These are phyloP conservation scores for Luidia sarsii DNA, from an alignment of 53 echinoderm and acorn worm species.

Conservation along the genomic window DNA sequence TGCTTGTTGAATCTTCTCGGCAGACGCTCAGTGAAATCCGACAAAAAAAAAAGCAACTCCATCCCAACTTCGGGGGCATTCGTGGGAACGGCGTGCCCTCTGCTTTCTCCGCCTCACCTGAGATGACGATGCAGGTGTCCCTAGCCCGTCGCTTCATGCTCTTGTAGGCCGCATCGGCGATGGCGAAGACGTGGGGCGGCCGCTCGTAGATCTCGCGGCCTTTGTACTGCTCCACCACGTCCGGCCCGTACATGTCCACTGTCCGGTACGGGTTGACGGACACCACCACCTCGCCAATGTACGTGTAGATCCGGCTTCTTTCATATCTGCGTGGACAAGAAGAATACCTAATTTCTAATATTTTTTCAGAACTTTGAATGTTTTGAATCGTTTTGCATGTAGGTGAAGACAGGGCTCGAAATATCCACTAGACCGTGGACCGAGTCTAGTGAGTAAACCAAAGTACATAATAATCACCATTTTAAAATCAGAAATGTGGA, in stretches of 20 bases:
- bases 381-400: background rate
- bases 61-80: too few relatives aligned
- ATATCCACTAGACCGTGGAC: background rate
- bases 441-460: too few relatives aligned
- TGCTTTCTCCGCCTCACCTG: too few relatives aligned
- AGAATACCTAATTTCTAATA: background rate
- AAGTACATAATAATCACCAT: too few relatives aligned
- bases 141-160: constrained; percentile 89
- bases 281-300: constrained; percentile 95
- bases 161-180: constrained; percentile 97
- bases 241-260: constrained; percentile 81
- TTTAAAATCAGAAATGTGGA: too few relatives aligned
- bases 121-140: constrained; percentile 97
- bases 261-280: constrained; percentile 90
- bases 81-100: too few relatives aligned
- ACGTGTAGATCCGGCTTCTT: constrained; percentile 84
- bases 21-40: too few relatives aligned
- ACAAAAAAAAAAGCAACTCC: too few relatives aligned
- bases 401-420: background rate
- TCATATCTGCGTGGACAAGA: constrained; percentile 56
- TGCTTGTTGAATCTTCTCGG: too few relatives aligned
- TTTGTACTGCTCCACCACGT: constrained; percentile 77
- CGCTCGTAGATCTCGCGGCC: constrained; percentile 93
- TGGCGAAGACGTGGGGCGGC: constrained; percentile 90
- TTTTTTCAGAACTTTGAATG: background rate